Conservation (phyloP, 2,888 invertebrate species). For the Chaitophorus viminalis region DNA sequence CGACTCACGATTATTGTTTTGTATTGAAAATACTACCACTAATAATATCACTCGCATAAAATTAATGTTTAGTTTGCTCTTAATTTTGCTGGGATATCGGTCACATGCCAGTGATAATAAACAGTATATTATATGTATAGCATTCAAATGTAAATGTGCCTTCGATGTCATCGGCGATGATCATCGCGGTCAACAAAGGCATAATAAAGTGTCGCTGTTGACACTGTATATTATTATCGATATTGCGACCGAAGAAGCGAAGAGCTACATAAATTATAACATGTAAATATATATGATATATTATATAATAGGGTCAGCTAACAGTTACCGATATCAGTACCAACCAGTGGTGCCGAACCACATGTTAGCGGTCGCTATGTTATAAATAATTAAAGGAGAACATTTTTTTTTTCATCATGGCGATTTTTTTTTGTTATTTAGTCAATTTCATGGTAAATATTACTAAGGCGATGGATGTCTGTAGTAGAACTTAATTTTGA, state of each 20-base stretch:
- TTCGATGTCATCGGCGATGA: neutral
- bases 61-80: neutral
- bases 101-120: neutral
- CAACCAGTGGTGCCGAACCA: neutral
- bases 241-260: neutral
- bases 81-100: neutral
- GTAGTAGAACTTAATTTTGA: neutral
- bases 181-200: neutral
- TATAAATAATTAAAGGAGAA: neutral
- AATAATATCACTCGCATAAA: neutral
- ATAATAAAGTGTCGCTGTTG: neutral
- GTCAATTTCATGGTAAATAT: neutral
- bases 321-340: neutral
- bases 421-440: too few relatives aligned
- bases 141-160: neutral
- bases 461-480: neutral
- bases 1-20: neutral
- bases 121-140: neutral
- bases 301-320: neutral
- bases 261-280: neutral
- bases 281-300: too few relatives aligned
- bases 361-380: neutral
- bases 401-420: neutral
- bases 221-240: neutral
- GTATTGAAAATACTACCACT: neutral